Conservation (phyloP, 2,888 invertebrate species). For the Cerastis leucographa region DNA sequence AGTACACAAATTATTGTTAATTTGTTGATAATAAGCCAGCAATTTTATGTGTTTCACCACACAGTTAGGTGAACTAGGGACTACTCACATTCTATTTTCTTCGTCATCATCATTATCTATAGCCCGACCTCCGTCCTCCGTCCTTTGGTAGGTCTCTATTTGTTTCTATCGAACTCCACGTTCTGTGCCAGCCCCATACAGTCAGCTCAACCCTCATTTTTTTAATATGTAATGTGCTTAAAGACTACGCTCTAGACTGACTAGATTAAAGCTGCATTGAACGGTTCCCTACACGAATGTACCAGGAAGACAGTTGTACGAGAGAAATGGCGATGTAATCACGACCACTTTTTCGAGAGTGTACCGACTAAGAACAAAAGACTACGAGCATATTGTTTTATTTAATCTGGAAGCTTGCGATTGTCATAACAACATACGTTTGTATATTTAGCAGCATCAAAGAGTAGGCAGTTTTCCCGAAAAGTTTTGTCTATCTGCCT, state of each 20-base stretch:
- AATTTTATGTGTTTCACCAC: background rate
- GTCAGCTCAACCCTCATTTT: background rate
- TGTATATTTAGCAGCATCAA: conserved; percentile 17
- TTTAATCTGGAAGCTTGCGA: background rate
- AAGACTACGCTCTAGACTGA: background rate
- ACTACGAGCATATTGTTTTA: background rate
- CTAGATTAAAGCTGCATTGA: background rate
- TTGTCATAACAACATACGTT: conserved; percentile 11
- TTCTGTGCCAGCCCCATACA: background rate
- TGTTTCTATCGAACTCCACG: background rate
- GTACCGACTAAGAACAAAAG: background rate
- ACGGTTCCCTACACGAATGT: background rate
- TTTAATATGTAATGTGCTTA: background rate
- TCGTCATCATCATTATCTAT: background rate
- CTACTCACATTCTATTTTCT: background rate
- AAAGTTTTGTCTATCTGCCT: conserved; percentile 45
- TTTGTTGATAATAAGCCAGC: no score
- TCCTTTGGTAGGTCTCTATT: background rate
- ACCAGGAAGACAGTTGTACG: background rate
- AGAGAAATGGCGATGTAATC: background rate
- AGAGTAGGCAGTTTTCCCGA: conserved; percentile 18
- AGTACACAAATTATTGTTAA: no score
- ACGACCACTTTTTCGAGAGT: background rate
- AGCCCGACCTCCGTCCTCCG: background rate
- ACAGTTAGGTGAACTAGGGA: background rate